Base-by-base conservation (phyloP, 2,113 vertebrate genomes). In the Sturnira hondurensis region DNA sequence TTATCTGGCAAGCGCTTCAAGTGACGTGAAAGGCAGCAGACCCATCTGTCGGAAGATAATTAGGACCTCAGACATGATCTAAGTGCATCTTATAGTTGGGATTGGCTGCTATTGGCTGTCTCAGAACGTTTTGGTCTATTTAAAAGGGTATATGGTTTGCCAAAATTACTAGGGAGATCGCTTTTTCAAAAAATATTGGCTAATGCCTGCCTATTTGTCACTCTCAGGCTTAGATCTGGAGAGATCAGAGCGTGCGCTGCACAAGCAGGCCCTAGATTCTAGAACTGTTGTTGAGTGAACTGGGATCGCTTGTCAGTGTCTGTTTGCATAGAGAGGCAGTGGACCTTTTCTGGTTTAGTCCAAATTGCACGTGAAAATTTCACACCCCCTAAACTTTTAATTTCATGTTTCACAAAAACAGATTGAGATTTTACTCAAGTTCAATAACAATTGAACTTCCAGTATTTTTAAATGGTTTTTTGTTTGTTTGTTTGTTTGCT, bases 391-490 rank as follows among this genome's bases (percentile, higher is more conserved):
- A n/a, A 73, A n/a, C 45, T 45, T 95, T 89, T 68, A 22, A 56
- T 61, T 92, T 20, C 4, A 24, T 58, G 93, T 96, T 85, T 41
- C 56, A 74, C 92, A 95, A 73, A 24, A 68, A 95, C 89, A 93
- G 5, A 85, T 88, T 68, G 12, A 61, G 68, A 24, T 67, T 86
- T 95, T 4, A 86, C 26, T 88, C 41, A 82, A 6, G 41, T 56
- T 61, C 43, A 61, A 12, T 56, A 82, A 36, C 41, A 31, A 24
- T 73, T 85, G 28, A 68, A 81, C 45, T 88, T 70, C 11, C 52
- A 74, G 24, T 43, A 38, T 65, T 90, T 54, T 80, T n/a, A 56
- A 56, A 56, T 7, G 43, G 43, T 52, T 65, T 41, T 88, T 71
- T n/a, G 41, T n/a, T n/a, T n/a, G n/a, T n/a, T n/a, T n/a, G n/a